Base-by-base conservation (phyloP, 30 jellyfish, hydroid and myxozoan species). In the Clytia hemisphaerica region DNA sequence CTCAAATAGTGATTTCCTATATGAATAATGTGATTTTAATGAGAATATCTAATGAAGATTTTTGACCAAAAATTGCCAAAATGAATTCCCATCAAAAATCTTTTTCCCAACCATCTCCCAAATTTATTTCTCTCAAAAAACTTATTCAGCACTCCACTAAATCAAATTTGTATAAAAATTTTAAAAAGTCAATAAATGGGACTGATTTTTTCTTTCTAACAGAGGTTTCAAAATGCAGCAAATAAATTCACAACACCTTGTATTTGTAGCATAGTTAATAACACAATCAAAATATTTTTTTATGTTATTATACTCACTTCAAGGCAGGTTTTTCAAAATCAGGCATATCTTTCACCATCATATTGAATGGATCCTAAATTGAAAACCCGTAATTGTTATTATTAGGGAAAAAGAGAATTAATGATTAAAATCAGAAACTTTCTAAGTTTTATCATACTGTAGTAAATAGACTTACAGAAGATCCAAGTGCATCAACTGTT, bases 1-100 rank as follows among this genome's bases (percentile, higher is more conserved):
- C 46, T 61, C 74, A 16, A 75, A 82, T 22, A 83, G 63, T 42
- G 72, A 75, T 60, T 75, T 75, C 79, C 89, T 83, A 46, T n/a
- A 58, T 9, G 30, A 64, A 42, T 14, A 22, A 10, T 18, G 12
- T 14, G n/a, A n/a, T n/a, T n/a, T n/a, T n/a, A n/a, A n/a, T n/a
- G n/a, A n/a, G n/a, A n/a, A n/a, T n/a, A n/a, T n/a, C n/a, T n/a
- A n/a, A n/a, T n/a, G n/a, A n/a, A n/a, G n/a, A n/a, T n/a, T n/a
- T n/a, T n/a, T 9, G 12, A 51, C 32, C 15, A 7, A 46, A 46
- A 46, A 46, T 46, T 46, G 9, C 24, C 4, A 57, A 25, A 57
- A 57, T 57, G 9, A 21, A 4, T 2, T 51, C 28, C 28, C 21
- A 51, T 31, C 54, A 42, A 12, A 12, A 12, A 12, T 0, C 19